Base-by-base conservation (phyloP, 2,888 invertebrate genomes). In the Idaea dimidiata region DNA sequence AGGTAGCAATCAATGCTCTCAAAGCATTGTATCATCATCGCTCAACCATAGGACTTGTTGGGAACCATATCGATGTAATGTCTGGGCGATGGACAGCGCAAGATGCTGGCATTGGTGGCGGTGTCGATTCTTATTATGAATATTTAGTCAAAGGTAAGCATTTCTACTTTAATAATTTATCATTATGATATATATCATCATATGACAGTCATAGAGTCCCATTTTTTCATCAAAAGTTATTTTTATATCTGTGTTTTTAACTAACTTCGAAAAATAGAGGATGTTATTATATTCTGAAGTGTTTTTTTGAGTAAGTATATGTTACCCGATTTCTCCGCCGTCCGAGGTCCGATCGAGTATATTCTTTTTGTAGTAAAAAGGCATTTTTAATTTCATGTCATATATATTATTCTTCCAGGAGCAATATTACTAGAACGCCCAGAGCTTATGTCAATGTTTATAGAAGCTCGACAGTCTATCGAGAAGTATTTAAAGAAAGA, bases 41-140 rank as follows among this genome's bases (percentile, higher is more conserved):
- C 71, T 99, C 99, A 0, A 93, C 95, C 8, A 96, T 99, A 69
- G 98, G 97, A 0, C 92, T 99, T 33, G 95, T 99, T 64, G 99
- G 99, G 0, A 99, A 99, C 88, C 99, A 99, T 83, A 96, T 99
- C 55, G 98, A 99, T 83, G 97, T 99, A 2, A 94, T 96, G 83
- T 97, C 96, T 0, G 99, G 99, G 0, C 94, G 97, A 32, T 99
- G 99, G 99, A 99, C 98, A 0, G 99, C 99, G 0, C 96, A 97
- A 70, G 99, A 99, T 88, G 96, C 99, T n/a, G 99, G 99, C 6
- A 99, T 99, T 69, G 99, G 97, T 14, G 97, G 97, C 5, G 99
- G 99, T 0, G 97, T 99, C 0, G 99, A 99, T 87, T 99, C 99
- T 0, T 99, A 98, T 83, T 99, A 98, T 87, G 99, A 99, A 87